Conservation (phyloP, 2,888 invertebrate species). For the Eurytoma californica region DNA sequence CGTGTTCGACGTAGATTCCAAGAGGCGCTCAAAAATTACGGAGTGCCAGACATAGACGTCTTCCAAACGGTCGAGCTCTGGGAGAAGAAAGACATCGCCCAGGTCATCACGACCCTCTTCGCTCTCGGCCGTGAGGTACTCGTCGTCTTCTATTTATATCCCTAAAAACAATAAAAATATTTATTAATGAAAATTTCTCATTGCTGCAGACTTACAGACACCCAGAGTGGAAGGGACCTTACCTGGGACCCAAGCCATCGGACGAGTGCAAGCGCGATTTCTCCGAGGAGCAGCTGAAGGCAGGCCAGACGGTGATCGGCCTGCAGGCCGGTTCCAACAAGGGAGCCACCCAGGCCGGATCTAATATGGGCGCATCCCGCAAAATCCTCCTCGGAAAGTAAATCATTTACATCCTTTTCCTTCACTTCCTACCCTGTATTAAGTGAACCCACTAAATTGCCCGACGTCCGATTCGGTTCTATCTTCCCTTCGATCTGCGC, state of each 20-base stretch:
- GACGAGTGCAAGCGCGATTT: constrained; percentile 97
- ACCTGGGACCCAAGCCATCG: constrained; percentile 94
- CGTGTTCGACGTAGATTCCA: constrained; percentile 80
- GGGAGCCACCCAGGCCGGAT: constrained; percentile 94
- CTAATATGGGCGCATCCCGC: constrained; percentile 91
- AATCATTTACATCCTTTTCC: constrained; percentile 38
- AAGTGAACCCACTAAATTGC: not conserved
- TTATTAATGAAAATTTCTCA: not conserved
- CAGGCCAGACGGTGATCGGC: constrained; percentile 92
- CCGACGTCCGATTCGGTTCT: not conserved
- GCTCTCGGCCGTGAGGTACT: constrained; percentile 88
- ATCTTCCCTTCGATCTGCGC: not conserved
- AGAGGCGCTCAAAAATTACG: constrained; percentile 89
- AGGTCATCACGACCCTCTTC: constrained; percentile 89
- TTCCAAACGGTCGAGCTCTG: constrained; percentile 98
- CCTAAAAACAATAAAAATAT: not conserved
- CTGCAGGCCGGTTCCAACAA: constrained; percentile 98
- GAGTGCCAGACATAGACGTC: constrained; percentile 92
- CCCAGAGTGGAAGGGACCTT: constrained; percentile 89
- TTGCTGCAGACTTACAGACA: constrained; percentile 87
- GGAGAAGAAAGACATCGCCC: constrained; percentile 94
- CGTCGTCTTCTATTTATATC: not conserved
- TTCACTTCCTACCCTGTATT: not conserved
- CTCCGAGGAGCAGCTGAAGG: constrained; percentile 91
- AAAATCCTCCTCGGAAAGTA: constrained; percentile 95